Evolutionary conservation across 1,140 invertebrate genomes (phyloP), one percentile per base, ranked within the genome.

Genomic region (Rhizoglyphus robini): DNA sequence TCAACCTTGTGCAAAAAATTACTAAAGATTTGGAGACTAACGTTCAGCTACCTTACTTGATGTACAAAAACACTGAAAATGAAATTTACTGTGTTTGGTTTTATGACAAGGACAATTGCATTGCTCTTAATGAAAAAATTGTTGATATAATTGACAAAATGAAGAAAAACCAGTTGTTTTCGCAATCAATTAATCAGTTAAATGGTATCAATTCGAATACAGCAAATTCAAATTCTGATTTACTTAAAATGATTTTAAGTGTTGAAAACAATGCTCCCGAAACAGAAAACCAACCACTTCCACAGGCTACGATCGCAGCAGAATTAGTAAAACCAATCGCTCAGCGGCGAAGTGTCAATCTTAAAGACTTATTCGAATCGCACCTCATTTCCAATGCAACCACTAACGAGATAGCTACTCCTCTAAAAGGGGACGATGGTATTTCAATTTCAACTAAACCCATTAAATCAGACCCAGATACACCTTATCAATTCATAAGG

Each of bases 61-160:
- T 67, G 46, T 54, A 48, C 23, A 67, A 67, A 30, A 67, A 63
- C 47, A 30, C 41, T 29, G 25, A 58, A 27, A 64, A 59, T 13
- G 60, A 51, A 41, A 67, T 67, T 3, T 67, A 48, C 27, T 67
- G 66, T 25, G 48, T 67, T 60, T 67, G 66, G 66, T 67, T 67
- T 30, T 67, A 67, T 38, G 20, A 46, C n/a, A 25, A 46, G 11
- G 32, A 64, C 41, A 32, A 67, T n/a, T 67, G 66, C 32, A 34
- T 34, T 23, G 2, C 8, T 18, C 18, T 66, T n/a, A 49, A 34
- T 15, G 20, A 65, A 41, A 48, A 64, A 2, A 65, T 41, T 3
- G 18, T 25, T 5, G 25, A 54, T 3, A 36, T 25, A 13, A 64
- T 51, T n/a, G 27, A 51, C 32, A 23, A 49, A 27, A 48, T 51